Base-by-base conservation (phyloP, 2,797 vertebrate genomes). In the Spinus olivaceus region DNA sequence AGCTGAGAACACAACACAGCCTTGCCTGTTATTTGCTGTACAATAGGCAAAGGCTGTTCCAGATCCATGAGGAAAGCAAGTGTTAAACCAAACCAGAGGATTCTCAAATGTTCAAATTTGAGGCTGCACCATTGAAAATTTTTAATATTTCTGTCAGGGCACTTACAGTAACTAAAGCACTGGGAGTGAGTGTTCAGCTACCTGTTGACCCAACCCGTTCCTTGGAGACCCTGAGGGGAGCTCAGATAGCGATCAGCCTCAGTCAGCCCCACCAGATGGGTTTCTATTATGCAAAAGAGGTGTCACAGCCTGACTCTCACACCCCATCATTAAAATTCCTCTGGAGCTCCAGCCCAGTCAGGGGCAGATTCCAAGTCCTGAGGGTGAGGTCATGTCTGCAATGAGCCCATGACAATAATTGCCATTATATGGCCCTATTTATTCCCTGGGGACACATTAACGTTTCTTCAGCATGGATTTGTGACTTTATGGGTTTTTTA, bases 341-440 rank as follows among this genome's bases (percentile, higher is more conserved):
- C 3, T 0, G 14, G 64, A 96, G 77, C 78, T 93, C 57, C 74
- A 85, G 54, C 49, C 67, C 63, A 77, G 77, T 80, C 19, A 0
- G 77, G 63, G 88, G 86, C 86, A 90, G 69, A 90, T 95, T 95
- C 80, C 64, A 60, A 71, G 72, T 86, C 80, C 69, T 86, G 47
- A 85, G 86, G 65, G 73, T 97, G 95, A 97, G 90, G 85, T 96
- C 96, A 95, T 66, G 96, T 97, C 96, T 97, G 96, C 91, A 86
- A 41, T n/a, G 56, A 97, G 84, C 33, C 71, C 32, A 17, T 79
- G 65, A 90, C 90, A 93, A 95, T 91, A 92, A 92, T 57, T 86
- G 85, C 76, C 60, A 72, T 96, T 97, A 91, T 96, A 90, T 71
- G 46, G 57, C 63, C 69, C 88, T 79, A 46, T 85, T 94, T 94